Base-by-base conservation (phyloP, 2,888 invertebrate species). In the Imbricaverruca yamaguchii region DNA sequence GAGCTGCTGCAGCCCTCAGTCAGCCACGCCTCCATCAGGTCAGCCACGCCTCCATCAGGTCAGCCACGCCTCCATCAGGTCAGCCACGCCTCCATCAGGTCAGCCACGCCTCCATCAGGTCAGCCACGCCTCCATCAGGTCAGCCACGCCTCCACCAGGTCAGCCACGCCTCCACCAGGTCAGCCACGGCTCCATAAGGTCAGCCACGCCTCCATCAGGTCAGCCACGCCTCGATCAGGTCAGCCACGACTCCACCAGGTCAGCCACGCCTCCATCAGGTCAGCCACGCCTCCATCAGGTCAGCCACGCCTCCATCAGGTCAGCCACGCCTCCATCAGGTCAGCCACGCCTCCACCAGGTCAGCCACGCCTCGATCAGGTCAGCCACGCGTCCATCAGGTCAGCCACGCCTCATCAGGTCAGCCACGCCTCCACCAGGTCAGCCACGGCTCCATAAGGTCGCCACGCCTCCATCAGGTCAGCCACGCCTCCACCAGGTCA, bases 1-100 rank as follows among this genome's bases (percentile, higher is more conserved):
- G 91, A 92, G 80, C 92, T 97, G 83, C 88, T 94, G 13, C 93
- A 94, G 82, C 82, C 81, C 59, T 81, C 25, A 69, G 12, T 57
- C 65, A 74, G 55, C 12, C 79, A 9, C 21, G 56, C 8, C 12
- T 69, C 67, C 69, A 67, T 65, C 39, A 65, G 39, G 12, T 57
- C 65, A 74, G 55, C 12, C 79, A 9, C 21, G 56, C 8, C 12
- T 69, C 67, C 69, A 67, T 65, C 39, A 65, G 59, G 80, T 25
- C 55, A 21, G 81, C 59, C 15, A 8, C 59, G 13, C 69, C 69
- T 39, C 69, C 2, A 39, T 39, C 39, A 39, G 4, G 12, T 57
- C 77, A 74, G 55, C 12, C 79, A 9, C 21, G 56, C 8, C 12
- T 69, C 67, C 69, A 67, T 65, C 39, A 65, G 59, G 80, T 25